Percentiles rank a stretch among this genome's conserved stretches.
phyloP scores from a whole-genome alignment of 2,797 vertebrate species.

The Menidia menidia region DNA sequence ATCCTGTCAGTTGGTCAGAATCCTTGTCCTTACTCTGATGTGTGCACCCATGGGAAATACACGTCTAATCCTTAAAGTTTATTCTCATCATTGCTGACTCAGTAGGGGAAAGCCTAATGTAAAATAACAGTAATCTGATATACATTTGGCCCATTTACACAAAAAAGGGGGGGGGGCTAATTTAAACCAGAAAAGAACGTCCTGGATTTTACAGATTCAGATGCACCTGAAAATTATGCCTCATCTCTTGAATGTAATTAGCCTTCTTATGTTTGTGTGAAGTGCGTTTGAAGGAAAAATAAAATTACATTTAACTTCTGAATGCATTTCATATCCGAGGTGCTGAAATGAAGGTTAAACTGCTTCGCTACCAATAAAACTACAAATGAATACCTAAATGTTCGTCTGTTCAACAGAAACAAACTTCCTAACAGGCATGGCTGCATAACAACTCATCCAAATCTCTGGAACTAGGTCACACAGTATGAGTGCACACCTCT shows the following conservation, averaged over 20 bases:
- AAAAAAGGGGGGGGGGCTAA: too few relatives aligned
- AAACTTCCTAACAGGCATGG: background rate
- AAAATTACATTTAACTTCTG: background rate
- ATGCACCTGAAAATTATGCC: background rate
- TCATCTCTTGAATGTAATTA: background rate
- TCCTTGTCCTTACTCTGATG: background rate
- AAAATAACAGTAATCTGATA: too few relatives aligned
- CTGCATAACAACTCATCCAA: constrained; percentile 1
- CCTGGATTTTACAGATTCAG: too few relatives aligned
- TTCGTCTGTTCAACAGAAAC: constrained; percentile 2
- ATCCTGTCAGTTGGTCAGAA: background rate
- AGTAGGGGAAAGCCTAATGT: too few relatives aligned
- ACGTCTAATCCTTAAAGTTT: background rate
- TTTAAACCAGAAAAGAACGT: too few relatives aligned
- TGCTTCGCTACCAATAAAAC: background rate
- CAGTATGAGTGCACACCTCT: background rate
- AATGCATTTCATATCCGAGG: background rate
- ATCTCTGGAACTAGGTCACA: constrained; percentile 21
- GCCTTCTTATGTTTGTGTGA: too few relatives aligned
- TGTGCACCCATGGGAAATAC: background rate
- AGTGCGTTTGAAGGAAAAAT: background rate
- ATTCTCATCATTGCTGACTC: background rate
- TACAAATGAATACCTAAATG: background rate
- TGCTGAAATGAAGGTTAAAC: background rate
- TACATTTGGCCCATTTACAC: too few relatives aligned